Percentiles rank a stretch among this genome's conserved stretches.
Conservation (phyloP, 2,888 invertebrate species). For the Calameuta idolon region DNA sequence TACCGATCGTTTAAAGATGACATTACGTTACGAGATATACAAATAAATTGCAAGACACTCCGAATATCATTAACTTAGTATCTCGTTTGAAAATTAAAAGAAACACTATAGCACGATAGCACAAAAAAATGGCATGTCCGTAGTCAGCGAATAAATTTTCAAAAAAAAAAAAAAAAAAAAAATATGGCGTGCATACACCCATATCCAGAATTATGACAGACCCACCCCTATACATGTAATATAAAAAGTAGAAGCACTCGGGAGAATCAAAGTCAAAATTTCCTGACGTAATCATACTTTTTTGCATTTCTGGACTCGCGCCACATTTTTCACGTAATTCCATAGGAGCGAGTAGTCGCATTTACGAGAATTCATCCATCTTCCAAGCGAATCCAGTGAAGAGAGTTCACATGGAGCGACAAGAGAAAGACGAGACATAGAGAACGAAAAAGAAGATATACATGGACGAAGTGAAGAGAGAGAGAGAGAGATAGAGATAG, state of each 20-base stretch:
- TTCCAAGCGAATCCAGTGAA: constrained; percentile 22
- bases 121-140: too few species aligned
- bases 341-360: neutral
- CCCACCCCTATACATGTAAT: neutral
- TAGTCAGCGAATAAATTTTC: too few species aligned
- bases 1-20: neutral
- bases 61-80: neutral
- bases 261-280: neutral
- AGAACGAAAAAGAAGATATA: neutral
- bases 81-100: neutral
- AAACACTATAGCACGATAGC: neutral
- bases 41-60: neutral
- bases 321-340: constrained; percentile 48
- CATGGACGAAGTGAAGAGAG: constrained; percentile 19
- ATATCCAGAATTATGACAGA: neutral
- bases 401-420: constrained; percentile 15
- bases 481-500: neutral
- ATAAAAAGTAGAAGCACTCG: neutral
- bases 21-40: neutral
- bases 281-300: neutral
- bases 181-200: neutral
- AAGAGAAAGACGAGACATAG: neutral
- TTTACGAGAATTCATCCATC: constrained; percentile 11
- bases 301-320: constrained; percentile 41
- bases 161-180: neutral